phyloP scores from a whole-genome alignment of 2,888 invertebrate genomes.

The Ernsta delagoae region DNA sequence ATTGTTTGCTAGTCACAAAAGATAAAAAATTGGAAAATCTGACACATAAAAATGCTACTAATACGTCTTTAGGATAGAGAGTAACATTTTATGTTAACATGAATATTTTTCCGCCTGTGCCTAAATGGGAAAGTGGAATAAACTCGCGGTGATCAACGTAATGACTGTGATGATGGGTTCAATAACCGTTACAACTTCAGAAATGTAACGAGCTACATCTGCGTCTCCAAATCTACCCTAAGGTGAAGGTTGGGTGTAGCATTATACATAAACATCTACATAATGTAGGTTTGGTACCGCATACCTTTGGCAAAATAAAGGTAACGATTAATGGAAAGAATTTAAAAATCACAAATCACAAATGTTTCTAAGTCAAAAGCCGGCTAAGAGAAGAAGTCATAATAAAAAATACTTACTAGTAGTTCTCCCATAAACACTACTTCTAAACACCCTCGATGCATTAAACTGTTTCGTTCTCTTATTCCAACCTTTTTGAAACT shows the following conservation, averaged over 20 bases:
- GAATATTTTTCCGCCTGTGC: neutral
- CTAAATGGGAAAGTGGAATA: slow-evolving; percentile 45
- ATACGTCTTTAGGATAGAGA: neutral
- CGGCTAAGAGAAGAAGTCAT: too few species aligned
- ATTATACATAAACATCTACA: neutral
- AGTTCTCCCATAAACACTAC: slow-evolving; percentile 41
- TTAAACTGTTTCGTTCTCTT: slow-evolving; percentile 62
- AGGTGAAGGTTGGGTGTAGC: neutral
- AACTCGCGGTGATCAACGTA: slow-evolving; percentile 63
- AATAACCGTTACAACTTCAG: slow-evolving; percentile 70
- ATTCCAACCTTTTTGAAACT: slow-evolving; percentile 64
- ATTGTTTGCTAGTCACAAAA: too few species aligned
- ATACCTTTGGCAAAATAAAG: too few species aligned
- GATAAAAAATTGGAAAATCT: too few species aligned
- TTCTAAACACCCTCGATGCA: slow-evolving; percentile 57
- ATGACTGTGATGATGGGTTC: slow-evolving; percentile 70
- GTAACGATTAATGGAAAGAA: too few species aligned
- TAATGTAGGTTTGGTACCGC: too few species aligned
- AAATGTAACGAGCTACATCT: slow-evolving; percentile 70
- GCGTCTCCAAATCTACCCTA: slow-evolving; percentile 47
- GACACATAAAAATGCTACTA: too few species aligned
- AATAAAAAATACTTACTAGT: too few species aligned
- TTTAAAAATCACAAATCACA: too few species aligned
- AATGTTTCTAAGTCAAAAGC: too few species aligned
- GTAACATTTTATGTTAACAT: neutral